These are phyloP conservation scores for Leucophora obtusa DNA, from an alignment of 2,888 invertebrate genomes.

Conservation along the genomic window DNA sequence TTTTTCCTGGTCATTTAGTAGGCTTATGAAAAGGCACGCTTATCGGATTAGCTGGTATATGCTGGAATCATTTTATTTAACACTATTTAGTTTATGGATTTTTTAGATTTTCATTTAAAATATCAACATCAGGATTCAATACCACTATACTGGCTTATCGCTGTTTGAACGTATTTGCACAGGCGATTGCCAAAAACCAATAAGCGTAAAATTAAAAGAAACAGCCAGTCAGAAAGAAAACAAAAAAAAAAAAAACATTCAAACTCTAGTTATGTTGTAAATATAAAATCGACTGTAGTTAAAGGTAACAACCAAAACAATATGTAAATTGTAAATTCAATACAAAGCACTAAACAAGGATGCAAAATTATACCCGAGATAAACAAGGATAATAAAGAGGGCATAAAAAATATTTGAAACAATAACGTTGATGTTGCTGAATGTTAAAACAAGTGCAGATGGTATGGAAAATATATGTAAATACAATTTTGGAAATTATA, in stretches of 20 bases:
- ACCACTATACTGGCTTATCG: slow-evolving; percentile 70
- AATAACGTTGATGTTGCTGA: slow-evolving; percentile 33
- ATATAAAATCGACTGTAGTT: slow-evolving; percentile 38
- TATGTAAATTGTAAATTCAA: slow-evolving; percentile 27
- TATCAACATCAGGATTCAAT: slow-evolving; percentile 31
- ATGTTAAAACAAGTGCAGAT: slow-evolving; percentile 50
- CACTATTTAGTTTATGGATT: slow-evolving; percentile 53
- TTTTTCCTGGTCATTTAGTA: slow-evolving; percentile 16
- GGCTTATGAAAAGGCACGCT: slow-evolving; percentile 31
- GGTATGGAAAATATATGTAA: slow-evolving; percentile 57
- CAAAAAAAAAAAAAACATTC: background rate
- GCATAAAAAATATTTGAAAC: slow-evolving; percentile 54
- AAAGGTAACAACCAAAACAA: slow-evolving; percentile 57
- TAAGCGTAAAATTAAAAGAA: slow-evolving; percentile 78
- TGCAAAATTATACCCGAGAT: slow-evolving; percentile 59
- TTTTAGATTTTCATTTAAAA: slow-evolving; percentile 25
- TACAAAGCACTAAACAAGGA: slow-evolving; percentile 36
- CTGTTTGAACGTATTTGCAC: slow-evolving; percentile 76
- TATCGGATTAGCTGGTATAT: slow-evolving; percentile 48
- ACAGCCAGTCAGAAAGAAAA: slow-evolving; percentile 18
- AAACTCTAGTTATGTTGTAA: background rate
- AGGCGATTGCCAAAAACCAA: slow-evolving; percentile 79
- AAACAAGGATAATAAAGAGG: slow-evolving; percentile 62
- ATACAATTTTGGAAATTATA: slow-evolving; percentile 46
- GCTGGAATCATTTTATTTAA: slow-evolving; percentile 39